Base-by-base conservation (phyloP, 2,113 vertebrate genomes). In the Megaceryle torquata region DNA sequence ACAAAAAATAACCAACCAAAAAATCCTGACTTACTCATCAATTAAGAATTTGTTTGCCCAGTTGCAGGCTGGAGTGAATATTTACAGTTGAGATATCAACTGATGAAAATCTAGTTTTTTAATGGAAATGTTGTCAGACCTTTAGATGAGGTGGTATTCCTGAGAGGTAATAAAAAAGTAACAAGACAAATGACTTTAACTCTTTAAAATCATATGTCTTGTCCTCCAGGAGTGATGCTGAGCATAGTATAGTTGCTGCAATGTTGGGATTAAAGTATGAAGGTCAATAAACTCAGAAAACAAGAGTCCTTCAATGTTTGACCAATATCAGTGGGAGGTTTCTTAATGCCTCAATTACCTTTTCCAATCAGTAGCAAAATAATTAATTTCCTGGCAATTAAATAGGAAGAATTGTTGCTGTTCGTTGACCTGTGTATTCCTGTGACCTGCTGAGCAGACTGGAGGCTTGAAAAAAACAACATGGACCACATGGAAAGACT, bases 81-180 rank as follows among this genome's bases (percentile, higher is more conserved):
- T 97, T 97, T 96, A 95, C 39, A 77, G 77, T 22, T 91, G 71
- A 93, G 72, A 77, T 94, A 95, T 78, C 96, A 98, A 96, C 70
- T 92, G 43, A 79, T 97, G 89, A 92, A 95, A 97, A 94, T 88
- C 79, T 75, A 71, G 24, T 37, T 88, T 82, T 65, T 64, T 10
- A 90, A 93, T 89, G 86, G 91, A 96, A 97, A 93, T 94, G 71
- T 18, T 25, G 85, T 84, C 70, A 60, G 67, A 92, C 70, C n/a
- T 96, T 94, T 92, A 80, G 43, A 44, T 89, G 50, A 56, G 86
- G n/a, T 63, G 28, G 57, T 69, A 64, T 84, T 96, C 61, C 79
- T 61, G 78, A 97, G n/a, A 89, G 33, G 51, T 82, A 68, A 59
- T 82, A 67, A 89, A 96, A 97, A 97, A 76, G 43, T 78, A 95